Base-by-base conservation (phyloP, 2,888 invertebrate species). In the Pyralis farinalis region DNA sequence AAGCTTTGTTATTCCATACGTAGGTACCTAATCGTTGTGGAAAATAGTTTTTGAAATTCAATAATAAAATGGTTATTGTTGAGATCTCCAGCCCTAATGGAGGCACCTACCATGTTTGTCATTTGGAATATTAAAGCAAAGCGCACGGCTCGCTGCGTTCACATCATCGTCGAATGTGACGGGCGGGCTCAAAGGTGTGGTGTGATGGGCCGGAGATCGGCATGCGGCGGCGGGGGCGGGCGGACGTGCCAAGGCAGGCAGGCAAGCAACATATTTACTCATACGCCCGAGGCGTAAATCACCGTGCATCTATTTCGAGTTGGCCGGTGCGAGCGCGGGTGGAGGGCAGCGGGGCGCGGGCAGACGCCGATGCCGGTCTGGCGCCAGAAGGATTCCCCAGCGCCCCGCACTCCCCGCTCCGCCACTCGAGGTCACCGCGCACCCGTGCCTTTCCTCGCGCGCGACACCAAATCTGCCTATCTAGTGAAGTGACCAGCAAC, bases 331-430 rank as follows among this genome's bases (percentile, higher is more conserved):
- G 75, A 65, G 72, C 62, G 64, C 63, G 70, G 64, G 65, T 63
- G 58, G 61, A 53, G 70, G 51, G 63, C 58, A 57, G 72, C 49
- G 75, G 79, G 76, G 78, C 65, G 78, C 76, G 76, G 78, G 78
- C 73, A 83, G 86, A 85, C 85, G 71, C 73, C 75, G 78, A 66
- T 84, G 87, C 73, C 89, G 83, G 87, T 87, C 90, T 89, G 88
- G 90, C 90, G 90, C 89, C 90, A 88, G 82, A 85, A 87, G 89
- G 89, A 89, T 89, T 90, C 90, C 90, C 90, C 90, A 84, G 85
- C 86, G 80, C 83, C 78, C 74, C 79, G 67, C 82, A 43, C 62
- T 47, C 62, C 58, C 61, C 68, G 54, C 64, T 48, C 58, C 55
- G 51, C 49, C 55, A 51, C 58, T 65, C 72, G 72, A 74, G 72